These are phyloP conservation scores for Pteromalus puparum DNA, from an alignment of 1,140 invertebrate species.

Conservation along the genomic window DNA sequence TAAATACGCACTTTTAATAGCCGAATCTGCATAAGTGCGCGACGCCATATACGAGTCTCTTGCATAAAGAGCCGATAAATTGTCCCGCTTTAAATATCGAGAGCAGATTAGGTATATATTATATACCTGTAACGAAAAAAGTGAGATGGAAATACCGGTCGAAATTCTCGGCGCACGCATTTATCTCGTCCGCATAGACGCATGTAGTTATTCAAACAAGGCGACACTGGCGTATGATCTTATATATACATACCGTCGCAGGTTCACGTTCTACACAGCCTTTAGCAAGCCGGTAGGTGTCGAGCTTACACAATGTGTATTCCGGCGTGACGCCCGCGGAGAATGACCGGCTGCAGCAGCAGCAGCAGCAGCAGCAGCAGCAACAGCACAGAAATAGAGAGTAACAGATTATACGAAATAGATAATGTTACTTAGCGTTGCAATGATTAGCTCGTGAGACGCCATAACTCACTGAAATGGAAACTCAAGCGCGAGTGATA, in stretches of 20 bases:
- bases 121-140: background rate
- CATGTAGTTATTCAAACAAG: no score
- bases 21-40: background rate
- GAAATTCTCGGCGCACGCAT: background rate
- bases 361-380: no score
- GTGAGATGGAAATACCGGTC: background rate
- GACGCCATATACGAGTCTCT: background rate
- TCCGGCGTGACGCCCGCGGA: conserved; percentile 22
- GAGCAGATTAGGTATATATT: background rate
- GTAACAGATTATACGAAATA: conserved; percentile 18
- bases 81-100: no score
- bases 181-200: no score
- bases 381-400: background rate
- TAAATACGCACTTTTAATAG: background rate
- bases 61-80: no score
- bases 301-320: conserved; percentile 19
- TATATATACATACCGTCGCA: background rate
- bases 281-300: background rate
- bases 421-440: conserved; percentile 45
- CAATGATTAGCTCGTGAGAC: conserved; percentile 27
- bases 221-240: no score
- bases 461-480: conserved; percentile 27
- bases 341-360: background rate
- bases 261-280: background rate
- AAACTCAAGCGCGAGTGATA: background rate